Percentiles rank a stretch among this genome's conserved stretches.
Conservation (phyloP, 2,797 vertebrate genomes). For the Acipenser ruthenus region DNA sequence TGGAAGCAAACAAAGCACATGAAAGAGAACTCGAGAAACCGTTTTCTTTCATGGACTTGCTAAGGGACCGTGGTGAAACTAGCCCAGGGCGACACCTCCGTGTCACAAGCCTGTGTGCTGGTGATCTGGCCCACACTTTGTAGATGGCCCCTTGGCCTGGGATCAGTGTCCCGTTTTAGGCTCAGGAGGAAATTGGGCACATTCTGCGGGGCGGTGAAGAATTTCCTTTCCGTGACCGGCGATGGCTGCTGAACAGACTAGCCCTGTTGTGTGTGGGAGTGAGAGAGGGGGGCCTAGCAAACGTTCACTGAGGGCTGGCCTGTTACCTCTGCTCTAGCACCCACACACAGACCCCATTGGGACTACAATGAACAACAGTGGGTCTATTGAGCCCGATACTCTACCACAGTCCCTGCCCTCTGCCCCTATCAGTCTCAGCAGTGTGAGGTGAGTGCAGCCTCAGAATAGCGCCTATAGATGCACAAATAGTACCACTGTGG, state of each 20-base stretch:
- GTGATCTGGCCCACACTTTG: not conserved
- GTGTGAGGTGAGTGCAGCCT: too few relatives aligned
- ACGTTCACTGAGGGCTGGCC: not conserved
- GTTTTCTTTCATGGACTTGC: not conserved
- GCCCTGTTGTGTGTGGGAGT: not conserved
- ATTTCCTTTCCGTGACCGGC: slow-evolving; percentile 1
- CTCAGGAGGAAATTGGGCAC: slow-evolving; percentile 5
- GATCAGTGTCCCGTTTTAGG: not conserved
- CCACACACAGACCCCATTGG: slow-evolving; percentile 1
- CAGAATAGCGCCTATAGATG: too few relatives aligned
- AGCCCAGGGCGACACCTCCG: too few relatives aligned
- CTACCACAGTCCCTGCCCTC: slow-evolving; percentile 20
- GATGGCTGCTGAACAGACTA: not conserved
- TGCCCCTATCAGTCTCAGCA: too few relatives aligned
- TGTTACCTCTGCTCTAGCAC: not conserved
- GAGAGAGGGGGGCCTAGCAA: too few relatives aligned
- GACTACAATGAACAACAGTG: not conserved
- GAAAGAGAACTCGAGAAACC: not conserved
- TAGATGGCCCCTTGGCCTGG: slow-evolving; percentile 1
- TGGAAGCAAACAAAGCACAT: not conserved
- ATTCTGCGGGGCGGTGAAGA: slow-evolving; percentile 6
- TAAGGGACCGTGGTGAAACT: slow-evolving; percentile 2
- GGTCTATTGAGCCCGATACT: not conserved
- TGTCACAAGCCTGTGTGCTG: not conserved
- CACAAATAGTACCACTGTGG: too few relatives aligned